Base-by-base conservation (phyloP, 1,140 invertebrate species). In the Whitmania pigra region DNA sequence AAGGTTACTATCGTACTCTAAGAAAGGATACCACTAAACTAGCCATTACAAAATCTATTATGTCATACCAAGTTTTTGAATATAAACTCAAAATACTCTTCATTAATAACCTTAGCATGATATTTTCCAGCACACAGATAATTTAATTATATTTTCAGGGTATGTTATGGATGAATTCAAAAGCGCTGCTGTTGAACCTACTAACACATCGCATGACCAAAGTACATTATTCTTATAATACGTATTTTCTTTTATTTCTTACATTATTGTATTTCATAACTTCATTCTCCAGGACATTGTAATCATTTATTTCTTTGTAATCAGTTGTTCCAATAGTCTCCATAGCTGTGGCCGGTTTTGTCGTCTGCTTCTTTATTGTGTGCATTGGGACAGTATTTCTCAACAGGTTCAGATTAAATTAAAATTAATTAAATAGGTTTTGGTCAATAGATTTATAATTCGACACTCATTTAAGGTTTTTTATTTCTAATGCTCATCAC, bases 301-400 rank as follows among this genome's bases (percentile, higher is more conserved):
- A 49, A 5, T 49, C 43, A 49, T 11, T 49, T 49, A 49, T 15
- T 49, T 13, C 11, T 31, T n/a, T n/a, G n/a, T n/a, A n/a, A n/a
- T n/a, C n/a, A 63, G 57, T 63, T 25, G 29, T 63, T 63, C 57
- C 57, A 22, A 63, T 63, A 15, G 57, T 63, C 11, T 18, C 57
- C 22, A 63, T 63, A 11, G 57, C 29, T 25, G 29, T 63, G 57
- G 57, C 57, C 20, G 57, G 57, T 63, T 63, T 63, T 22, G 57
- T 63, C 15, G 22, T 63, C 22, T 63, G 22, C 22, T 63, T 63
- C 29, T 63, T 22, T 15, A 63, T 63, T 20, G 29, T 63, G 3
- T 63, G 57, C 57, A 31, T 63, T 63, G 57, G 57, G 9, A 31
- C 29, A 25, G 57, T 63, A 13, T 31, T 63, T 25, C 57, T 63